Evolutionary conservation across 2,797 vertebrate genomes (phyloP), one percentile per base, ranked within the genome.

Genomic region (Gallinago solitaria): DNA sequence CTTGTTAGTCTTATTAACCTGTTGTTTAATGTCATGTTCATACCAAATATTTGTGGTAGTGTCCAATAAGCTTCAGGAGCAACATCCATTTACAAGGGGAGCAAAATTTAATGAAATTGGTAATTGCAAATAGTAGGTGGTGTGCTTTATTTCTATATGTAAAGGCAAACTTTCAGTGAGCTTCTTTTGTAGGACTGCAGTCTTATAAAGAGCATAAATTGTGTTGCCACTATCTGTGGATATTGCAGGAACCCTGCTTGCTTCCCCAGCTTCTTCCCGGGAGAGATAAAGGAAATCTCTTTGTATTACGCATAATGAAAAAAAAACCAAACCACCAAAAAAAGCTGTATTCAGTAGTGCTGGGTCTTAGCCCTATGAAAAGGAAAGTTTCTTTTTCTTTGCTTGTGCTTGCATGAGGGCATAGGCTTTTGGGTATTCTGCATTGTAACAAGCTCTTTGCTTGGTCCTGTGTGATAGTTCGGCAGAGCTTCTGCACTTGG

Each of bases 181-280:
- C 64, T 93, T 92, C 60, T 93, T 94, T 96, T 76, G 8, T 76
- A 91, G 48, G 32, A 61, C 59, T 74, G 83, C 85, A 91, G 70
- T 65, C 83, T 95, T 83, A 57, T 61, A 57, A 39, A 93, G 35
- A 87, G 35, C 43, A 75, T 70, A 43, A 91, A 87, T 28, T 88
- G 32, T 84, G 27, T 57, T 77, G 63, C 79, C 69, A 74, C 47
- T 93, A 2, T 57, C 43, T 20, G 18, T 87, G 37, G 78, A 67
- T 87, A 35, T 60, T 70, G 85, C 51, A 47, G 70, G 82, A 81
- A 65, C 84, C 89, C 51, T 87, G 83, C 75, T 96, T 90, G 63
- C 65, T 91, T 96, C 89, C 50, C 83, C 50, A 87, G 28, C 81
- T 70, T 63, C 68, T 76, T 89, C 47, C 48, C 70, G 28, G 75